These are phyloP conservation scores for Perizoma flavofasciatum DNA, from an alignment of 2,888 invertebrate genomes.

Conservation along the genomic window DNA sequence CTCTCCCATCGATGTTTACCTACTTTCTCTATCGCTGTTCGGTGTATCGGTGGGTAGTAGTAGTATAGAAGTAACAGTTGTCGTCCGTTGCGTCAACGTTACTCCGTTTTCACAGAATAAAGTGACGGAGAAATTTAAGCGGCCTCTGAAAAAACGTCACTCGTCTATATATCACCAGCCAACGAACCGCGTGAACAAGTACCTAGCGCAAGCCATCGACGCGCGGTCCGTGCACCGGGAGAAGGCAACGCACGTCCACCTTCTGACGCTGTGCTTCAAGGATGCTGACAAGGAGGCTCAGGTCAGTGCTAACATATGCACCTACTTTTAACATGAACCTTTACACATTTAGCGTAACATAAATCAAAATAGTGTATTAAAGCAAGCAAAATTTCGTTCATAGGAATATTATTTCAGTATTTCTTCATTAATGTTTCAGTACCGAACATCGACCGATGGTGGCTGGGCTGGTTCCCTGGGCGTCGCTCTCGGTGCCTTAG, in stretches of 20 bases:
- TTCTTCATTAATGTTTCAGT: slow-evolving; percentile 78
- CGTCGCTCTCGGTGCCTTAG: slow-evolving; percentile 89
- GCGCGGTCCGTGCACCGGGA: slow-evolving; percentile 95
- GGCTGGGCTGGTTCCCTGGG: slow-evolving; percentile 93
- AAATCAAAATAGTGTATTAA: no score
- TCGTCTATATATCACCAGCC: slow-evolving; percentile 94
- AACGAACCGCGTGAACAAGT: slow-evolving; percentile 95
- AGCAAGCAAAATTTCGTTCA: no score
- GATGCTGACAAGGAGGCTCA: slow-evolving; percentile 92
- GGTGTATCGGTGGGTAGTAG: slow-evolving; percentile 45
- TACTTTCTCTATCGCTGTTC: slow-evolving; percentile 28
- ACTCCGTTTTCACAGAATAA: slow-evolving; percentile 86
- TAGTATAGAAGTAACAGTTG: slow-evolving; percentile 22
- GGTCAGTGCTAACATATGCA: slow-evolving; percentile 63
- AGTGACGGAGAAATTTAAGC: slow-evolving; percentile 94
- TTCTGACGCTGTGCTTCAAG: slow-evolving; percentile 93
- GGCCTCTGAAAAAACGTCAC: slow-evolving; percentile 94
- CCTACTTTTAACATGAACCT: background rate
- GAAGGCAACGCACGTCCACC: slow-evolving; percentile 94
- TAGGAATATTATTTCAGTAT: background rate
- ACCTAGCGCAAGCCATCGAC: slow-evolving; percentile 95
- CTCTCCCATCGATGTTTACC: slow-evolving; percentile 35
- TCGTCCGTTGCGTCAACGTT: slow-evolving; percentile 47
- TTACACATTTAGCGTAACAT: background rate
- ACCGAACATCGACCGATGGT: slow-evolving; percentile 93